phyloP scores from a whole-genome alignment of 2,888 invertebrate genomes.

The Hyposoter dolosus region DNA sequence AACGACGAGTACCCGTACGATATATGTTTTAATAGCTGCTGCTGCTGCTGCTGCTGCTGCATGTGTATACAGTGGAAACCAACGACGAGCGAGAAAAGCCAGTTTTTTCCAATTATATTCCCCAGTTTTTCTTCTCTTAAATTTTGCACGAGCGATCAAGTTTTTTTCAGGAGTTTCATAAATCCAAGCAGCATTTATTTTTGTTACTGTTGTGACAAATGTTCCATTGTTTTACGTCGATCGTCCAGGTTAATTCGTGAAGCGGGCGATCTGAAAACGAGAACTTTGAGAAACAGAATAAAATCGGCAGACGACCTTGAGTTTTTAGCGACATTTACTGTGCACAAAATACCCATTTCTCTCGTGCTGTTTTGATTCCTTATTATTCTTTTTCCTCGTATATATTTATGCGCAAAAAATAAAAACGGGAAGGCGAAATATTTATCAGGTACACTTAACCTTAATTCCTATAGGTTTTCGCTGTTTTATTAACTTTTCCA shows the following conservation, averaged over 20 bases:
- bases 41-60: neutral
- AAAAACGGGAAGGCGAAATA: neutral
- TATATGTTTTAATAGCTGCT: slow-evolving; percentile 51
- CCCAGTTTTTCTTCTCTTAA: slow-evolving; percentile 1
- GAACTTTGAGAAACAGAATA: no score
- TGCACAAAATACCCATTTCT: no score
- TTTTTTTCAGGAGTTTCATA: neutral
- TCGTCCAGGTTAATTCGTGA: neutral
- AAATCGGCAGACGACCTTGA: no score
- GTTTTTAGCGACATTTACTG: no score
- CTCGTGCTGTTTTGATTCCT: no score
- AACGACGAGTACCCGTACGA: slow-evolving; percentile 35
- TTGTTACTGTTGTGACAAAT: neutral
- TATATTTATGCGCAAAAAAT: neutral
- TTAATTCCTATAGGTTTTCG: slow-evolving; percentile 28
- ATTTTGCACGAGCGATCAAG: neutral
- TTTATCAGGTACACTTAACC: slow-evolving; percentile 1
- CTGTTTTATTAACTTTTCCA: slow-evolving; percentile 48
- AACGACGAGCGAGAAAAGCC: neutral
- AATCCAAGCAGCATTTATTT: neutral
- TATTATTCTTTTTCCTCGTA: neutral
- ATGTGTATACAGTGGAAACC: neutral
- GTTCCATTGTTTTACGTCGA: neutral
- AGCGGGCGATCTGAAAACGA: no score
- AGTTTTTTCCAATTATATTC: neutral